Evolutionary conservation across 2,888 invertebrate species (phyloP), one percentile per base, ranked within the genome.

Genomic region (Parnassius apollo): DNA sequence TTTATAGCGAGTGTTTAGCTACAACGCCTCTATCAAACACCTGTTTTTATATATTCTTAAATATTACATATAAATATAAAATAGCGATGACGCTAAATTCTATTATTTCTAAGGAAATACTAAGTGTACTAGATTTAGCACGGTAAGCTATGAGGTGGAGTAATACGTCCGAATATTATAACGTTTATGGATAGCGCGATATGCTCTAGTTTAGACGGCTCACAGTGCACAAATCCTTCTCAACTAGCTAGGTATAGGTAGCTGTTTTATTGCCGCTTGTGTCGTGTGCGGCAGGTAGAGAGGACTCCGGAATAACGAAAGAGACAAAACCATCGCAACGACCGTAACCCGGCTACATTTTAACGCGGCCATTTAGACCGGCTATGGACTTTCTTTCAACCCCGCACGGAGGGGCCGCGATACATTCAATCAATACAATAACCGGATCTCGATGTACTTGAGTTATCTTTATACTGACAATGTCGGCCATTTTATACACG

Each of bases 351-450:
- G 69, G 77, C 76, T 75, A 82, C 82, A 81, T 78, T 83, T 83
- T 80, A 82, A 81, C 82, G 75, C 76, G 75, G 76, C 72, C 80
- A 76, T 81, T 79, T 79, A 77, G 74, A 81, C 75, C 71, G 71
- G 74, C 72, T 71, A 68, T 70, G 73, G 74, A 80, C 79, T 80
- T 83, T 81, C 81, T 78, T 82, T 77, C 75, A 71, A 71, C 72
- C 73, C 61, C 61, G 71, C 72, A 66, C 69, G 66, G 69, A 58
- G 64, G 64, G 60, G 64, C 59, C 60, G 64, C 57, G 13, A 60
- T 66, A 71, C 78, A 73, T 71, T 78, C 81, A 88, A 88, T 88
- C 88, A 82, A 88, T 88, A 88, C 82, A 83, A 80, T 78, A 81
- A 82, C 64, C 64, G 64, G 64, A 69, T 65, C 65, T 66, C 63